Conservation (phyloP, 2,888 invertebrate genomes). For the Chymomyza amoena region DNA sequence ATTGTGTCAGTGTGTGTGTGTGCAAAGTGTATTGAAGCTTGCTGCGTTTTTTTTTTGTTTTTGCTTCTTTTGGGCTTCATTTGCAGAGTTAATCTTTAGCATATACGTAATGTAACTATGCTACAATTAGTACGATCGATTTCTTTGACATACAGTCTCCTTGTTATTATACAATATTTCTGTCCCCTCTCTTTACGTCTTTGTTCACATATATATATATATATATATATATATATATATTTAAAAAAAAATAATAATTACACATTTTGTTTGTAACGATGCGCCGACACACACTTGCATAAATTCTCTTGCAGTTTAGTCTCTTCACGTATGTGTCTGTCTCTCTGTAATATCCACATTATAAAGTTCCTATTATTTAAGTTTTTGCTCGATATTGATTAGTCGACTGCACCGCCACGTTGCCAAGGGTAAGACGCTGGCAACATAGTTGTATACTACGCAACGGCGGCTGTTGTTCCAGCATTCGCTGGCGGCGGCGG, state of each 20-base stretch:
- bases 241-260: not conserved
- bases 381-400: slow-evolving; percentile 15
- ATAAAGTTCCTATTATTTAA: not conserved
- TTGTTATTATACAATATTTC: slow-evolving; percentile 21
- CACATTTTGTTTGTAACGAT: not conserved
- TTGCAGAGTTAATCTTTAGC: slow-evolving; percentile 31
- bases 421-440: slow-evolving; percentile 67
- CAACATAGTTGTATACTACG: slow-evolving; percentile 78
- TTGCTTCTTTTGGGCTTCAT: slow-evolving; percentile 26
- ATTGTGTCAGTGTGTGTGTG: slow-evolving; percentile 26
- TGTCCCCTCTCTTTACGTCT: not conserved
- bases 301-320: not conserved
- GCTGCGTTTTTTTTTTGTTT: slow-evolving; percentile 17
- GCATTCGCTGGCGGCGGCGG: slow-evolving; percentile 64
- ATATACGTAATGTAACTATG: slow-evolving; percentile 36
- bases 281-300: not conserved
- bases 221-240: not conserved
- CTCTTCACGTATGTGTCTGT: not conserved
- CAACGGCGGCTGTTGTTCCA: slow-evolving; percentile 78
- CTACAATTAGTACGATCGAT: slow-evolving; percentile 28
- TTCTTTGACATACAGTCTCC: slow-evolving; percentile 6
- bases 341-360: not conserved
- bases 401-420: slow-evolving; percentile 38
- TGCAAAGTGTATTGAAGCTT: not conserved
- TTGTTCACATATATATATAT: not conserved